These are phyloP conservation scores for Streptopelia turtur DNA, from an alignment of 2,797 vertebrate species.

Conservation along the genomic window DNA sequence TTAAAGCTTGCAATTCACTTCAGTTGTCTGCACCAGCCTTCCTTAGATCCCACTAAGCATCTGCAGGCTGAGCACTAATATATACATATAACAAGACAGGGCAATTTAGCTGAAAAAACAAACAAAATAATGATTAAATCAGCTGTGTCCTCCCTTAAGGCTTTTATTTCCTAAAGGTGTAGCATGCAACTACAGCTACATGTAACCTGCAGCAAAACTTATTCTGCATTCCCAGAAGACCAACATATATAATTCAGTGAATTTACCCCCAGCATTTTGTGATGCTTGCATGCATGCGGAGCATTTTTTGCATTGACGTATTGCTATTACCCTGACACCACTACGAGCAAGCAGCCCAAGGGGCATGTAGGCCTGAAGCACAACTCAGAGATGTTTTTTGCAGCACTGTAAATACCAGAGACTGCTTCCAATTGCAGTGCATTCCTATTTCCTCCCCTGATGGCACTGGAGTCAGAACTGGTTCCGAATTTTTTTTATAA, in stretches of 20 bases:
- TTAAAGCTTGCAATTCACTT: neutral
- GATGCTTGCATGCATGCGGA: neutral
- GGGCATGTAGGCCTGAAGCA: neutral
- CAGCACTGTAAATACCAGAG: neutral
- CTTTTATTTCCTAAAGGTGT: neutral
- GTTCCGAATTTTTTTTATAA: neutral
- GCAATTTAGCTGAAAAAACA: neutral
- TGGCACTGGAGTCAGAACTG: neutral
- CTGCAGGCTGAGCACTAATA: neutral
- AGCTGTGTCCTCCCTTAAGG: neutral
- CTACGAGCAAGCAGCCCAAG: neutral
- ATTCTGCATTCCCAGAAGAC: neutral
- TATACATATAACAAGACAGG: neutral
- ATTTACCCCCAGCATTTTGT: neutral
- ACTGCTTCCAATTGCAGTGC: neutral
- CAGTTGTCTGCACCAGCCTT: neutral
- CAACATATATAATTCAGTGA: neutral
- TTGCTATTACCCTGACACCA: neutral
- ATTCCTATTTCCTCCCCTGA: neutral
- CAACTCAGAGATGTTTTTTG: neutral
- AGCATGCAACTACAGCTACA: neutral
- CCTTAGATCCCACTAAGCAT: neutral
- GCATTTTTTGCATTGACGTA: neutral
- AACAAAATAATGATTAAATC: neutral
- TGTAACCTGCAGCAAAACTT: neutral